Conservation (phyloP, 2,888 invertebrate genomes). For the Amaurobius ferox region DNA sequence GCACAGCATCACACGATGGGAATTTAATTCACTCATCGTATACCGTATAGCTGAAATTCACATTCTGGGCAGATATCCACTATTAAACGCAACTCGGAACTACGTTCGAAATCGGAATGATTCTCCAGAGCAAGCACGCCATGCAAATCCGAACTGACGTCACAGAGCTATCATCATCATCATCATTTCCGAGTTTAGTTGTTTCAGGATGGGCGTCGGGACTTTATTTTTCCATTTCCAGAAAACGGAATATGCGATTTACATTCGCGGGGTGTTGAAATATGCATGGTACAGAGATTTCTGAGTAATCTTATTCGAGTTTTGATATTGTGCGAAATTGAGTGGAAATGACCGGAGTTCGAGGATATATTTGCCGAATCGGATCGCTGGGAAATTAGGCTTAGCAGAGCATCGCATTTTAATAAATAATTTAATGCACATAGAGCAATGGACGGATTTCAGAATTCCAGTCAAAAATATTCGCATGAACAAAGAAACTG, state of each 20-base stretch:
- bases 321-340: slow-evolving; percentile 44
- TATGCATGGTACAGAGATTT: slow-evolving; percentile 61
- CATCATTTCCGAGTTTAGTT: slow-evolving; percentile 62
- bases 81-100: neutral
- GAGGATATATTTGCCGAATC: neutral
- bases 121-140: slow-evolving; percentile 1
- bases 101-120: slow-evolving; percentile 12
- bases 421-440: slow-evolving; percentile 13
- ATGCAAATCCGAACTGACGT: slow-evolving; percentile 60
- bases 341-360: slow-evolving; percentile 5
- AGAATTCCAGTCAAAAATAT: too few species aligned
- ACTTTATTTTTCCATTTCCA: slow-evolving; percentile 69
- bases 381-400: neutral
- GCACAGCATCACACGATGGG: neutral
- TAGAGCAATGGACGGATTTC: too few species aligned
- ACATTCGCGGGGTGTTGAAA: slow-evolving; percentile 60
- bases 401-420: neutral
- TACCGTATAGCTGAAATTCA: neutral
- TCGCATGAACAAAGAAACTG: too few species aligned
- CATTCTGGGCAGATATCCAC: neutral
- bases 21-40: slow-evolving; percentile 11
- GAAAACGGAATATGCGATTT: slow-evolving; percentile 52
- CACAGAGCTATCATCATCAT: slow-evolving; percentile 66
- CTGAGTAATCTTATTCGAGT: slow-evolving; percentile 17
- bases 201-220: slow-evolving; percentile 26